Evolutionary conservation across 2,888 invertebrate species (phyloP).

Genomic region (Galeruca laticollis): DNA sequence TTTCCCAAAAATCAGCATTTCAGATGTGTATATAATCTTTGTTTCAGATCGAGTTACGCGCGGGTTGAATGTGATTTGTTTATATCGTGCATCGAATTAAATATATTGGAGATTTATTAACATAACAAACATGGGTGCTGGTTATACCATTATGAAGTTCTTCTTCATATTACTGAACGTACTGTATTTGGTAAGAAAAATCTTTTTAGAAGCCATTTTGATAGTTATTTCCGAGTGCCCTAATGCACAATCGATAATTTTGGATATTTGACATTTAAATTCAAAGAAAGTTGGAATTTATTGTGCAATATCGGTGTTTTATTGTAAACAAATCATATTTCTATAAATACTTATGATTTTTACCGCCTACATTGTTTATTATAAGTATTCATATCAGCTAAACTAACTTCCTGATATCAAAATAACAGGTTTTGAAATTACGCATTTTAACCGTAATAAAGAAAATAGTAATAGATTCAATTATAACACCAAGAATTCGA

Average conservation of each 20-base stretch:
- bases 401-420: conserved; percentile 6
- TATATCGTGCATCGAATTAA: conserved; percentile 15
- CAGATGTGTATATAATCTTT: too few species aligned
- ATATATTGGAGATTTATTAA: conserved; percentile 6
- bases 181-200: conserved; percentile 78
- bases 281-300: neutral
- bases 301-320: neutral
- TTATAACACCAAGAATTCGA: neutral
- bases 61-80: conserved; percentile 29
- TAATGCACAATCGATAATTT: conserved; percentile 41
- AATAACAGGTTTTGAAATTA: neutral
- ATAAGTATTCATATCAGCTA: conserved; percentile 11
- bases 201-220: conserved; percentile 54
- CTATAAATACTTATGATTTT: conserved; percentile 25
- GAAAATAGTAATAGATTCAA: too few species aligned
- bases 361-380: conserved; percentile 30
- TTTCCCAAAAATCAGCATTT: conserved; percentile 30
- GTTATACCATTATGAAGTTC: conserved; percentile 79
- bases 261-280: conserved; percentile 4
- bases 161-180: conserved; percentile 79
- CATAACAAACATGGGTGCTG: conserved; percentile 70
- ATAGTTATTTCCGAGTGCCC: conserved; percentile 28
- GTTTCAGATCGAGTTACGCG: conserved; percentile 36
- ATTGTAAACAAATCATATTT: conserved; percentile 3
- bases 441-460: neutral